These are phyloP conservation scores for Agrochola litura DNA, from an alignment of 2,888 invertebrate species.

Conservation along the genomic window DNA sequence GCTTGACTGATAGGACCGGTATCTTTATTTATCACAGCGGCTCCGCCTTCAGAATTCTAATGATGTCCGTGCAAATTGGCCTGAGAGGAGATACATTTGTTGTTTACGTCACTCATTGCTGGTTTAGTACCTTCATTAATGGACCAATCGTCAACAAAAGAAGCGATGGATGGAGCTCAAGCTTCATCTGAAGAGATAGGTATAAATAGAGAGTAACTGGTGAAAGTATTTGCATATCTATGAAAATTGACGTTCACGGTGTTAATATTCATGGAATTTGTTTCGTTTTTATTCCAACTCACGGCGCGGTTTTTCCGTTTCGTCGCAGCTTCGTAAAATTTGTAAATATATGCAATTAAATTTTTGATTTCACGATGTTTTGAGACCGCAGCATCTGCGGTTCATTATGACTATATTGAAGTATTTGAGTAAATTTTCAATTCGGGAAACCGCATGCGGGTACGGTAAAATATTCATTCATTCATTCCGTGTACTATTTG, in stretches of 20 bases:
- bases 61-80: conserved; percentile 37
- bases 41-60: conserved; percentile 67
- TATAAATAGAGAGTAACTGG: conserved; percentile 36
- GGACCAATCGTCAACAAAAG: background rate
- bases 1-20: conserved; percentile 66
- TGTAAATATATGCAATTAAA: conserved; percentile 3
- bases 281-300: conserved; percentile 28
- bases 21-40: conserved; percentile 69
- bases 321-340: background rate
- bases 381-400: background rate
- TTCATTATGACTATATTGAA: conserved; percentile 1
- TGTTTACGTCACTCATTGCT: conserved; percentile 13
- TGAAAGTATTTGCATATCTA: conserved; percentile 62
- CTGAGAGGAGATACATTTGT: conserved; percentile 1
- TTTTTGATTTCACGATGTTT: conserved; percentile 6
- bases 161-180: conserved; percentile 15
- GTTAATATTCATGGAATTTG: conserved; percentile 65
- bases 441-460: no score
- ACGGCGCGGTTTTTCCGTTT: background rate
- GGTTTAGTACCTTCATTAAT: background rate
- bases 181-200: conserved; percentile 5
- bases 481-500: background rate
- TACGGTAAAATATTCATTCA: no score
- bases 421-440: background rate
- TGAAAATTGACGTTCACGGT: conserved; percentile 51